These are phyloP conservation scores for Hirundo rustica DNA, from an alignment of 2,797 vertebrate species.

Conservation along the genomic window DNA sequence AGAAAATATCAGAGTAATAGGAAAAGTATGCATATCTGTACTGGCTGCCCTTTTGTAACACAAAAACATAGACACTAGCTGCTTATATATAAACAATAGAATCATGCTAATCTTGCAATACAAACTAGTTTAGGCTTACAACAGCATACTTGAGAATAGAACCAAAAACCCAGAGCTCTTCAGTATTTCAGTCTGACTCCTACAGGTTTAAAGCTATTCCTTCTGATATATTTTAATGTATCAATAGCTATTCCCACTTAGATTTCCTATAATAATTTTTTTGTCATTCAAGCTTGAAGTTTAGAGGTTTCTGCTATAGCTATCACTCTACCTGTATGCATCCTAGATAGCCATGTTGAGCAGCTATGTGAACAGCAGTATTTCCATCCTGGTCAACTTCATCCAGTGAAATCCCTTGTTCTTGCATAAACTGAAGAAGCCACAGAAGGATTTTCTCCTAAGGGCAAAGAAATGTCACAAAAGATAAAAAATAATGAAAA, in stretches of 20 bases:
- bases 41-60: not conserved
- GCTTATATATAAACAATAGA: not conserved
- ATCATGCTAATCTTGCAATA: not conserved
- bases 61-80: not conserved
- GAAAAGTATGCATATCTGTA: not conserved
- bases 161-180: not conserved
- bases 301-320: not conserved
- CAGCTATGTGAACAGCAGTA: conserved; percentile 91
- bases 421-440: conserved; percentile 99
- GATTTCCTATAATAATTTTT: not conserved
- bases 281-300: not conserved
- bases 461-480: not conserved
- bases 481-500: not conserved
- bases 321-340: conserved; percentile 88
- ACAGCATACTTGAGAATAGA: not conserved
- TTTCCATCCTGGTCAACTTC: conserved; percentile 95
- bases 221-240: not conserved
- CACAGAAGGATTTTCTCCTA: conserved; percentile 96
- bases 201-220: not conserved
- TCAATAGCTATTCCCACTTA: not conserved
- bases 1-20: not conserved
- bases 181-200: not conserved
- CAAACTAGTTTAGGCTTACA: not conserved
- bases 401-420: conserved; percentile 95
- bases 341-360: conserved; percentile 92